Conservation (phyloP, 2,888 invertebrate genomes). For the Nudaria mundana region DNA sequence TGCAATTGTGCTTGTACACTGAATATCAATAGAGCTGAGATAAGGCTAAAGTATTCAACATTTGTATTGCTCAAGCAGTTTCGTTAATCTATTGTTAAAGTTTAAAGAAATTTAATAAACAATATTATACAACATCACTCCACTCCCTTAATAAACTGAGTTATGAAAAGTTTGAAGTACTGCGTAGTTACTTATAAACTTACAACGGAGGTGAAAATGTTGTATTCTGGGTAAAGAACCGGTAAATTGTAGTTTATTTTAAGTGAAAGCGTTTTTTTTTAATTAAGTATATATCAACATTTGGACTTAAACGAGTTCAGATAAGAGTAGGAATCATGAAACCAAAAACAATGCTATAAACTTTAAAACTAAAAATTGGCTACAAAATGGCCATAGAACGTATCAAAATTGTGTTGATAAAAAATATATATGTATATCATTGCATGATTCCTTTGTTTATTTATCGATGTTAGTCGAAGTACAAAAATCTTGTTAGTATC, state of each 20-base stretch:
- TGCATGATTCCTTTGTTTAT: too few species aligned
- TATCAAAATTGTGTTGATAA: too few species aligned
- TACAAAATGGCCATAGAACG: too few species aligned
- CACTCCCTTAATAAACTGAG: too few species aligned
- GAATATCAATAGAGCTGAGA: slow-evolving; percentile 65
- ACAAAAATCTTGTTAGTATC: slow-evolving; percentile 23
- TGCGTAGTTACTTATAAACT: too few species aligned
- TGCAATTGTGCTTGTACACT: slow-evolving; percentile 53
- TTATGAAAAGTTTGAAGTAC: too few species aligned
- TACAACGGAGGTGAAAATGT: too few species aligned
- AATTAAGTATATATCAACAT: background rate
- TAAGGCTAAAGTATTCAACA: slow-evolving; percentile 57
- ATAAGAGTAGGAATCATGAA: too few species aligned
- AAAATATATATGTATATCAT: too few species aligned
- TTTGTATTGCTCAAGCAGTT: slow-evolving; percentile 45
- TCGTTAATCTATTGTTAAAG: slow-evolving; percentile 34
- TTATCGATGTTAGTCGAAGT: too few species aligned
- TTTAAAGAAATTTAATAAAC: slow-evolving; percentile 28
- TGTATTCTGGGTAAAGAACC: background rate
- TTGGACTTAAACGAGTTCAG: background rate
- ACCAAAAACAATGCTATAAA: too few species aligned
- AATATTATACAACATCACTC: background rate
- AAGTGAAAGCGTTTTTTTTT: background rate
- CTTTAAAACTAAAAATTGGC: too few species aligned
- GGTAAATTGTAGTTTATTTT: background rate